Base-by-base conservation (phyloP, 2,888 invertebrate genomes). In the Junonia oenone region DNA sequence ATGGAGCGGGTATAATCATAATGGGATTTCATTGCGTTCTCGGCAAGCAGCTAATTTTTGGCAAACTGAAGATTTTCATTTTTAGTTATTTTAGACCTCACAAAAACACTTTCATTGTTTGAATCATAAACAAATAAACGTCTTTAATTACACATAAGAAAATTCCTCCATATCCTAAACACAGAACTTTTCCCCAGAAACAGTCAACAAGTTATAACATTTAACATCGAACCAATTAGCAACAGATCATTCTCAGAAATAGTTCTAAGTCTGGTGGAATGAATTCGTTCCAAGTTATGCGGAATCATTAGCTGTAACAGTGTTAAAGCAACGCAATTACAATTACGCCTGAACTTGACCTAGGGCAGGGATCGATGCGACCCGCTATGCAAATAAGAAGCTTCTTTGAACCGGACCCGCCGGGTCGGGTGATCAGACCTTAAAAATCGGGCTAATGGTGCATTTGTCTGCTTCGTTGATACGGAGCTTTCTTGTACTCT, bases 311-410 rank as follows among this genome's bases (percentile, higher is more conserved):
- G 72, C 67, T 68, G 65, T 81, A 84, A 83, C 79, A 69, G 69
- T 66, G 75, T 81, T 76, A 81, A 75, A 76, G 69, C 72, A 77
- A 83, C 78, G 80, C 78, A 86, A 89, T 87, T 82, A 85, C 75
- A 81, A 82, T 81, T 81, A 86, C 70, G 67, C 68, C 68, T 70
- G 87, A 83, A 84, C 89, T 90, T 90, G 89, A 90, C 89, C 89
- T 84, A 81, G 77, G 78, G 68, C 67, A 80, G 79, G 67, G 82
- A 83, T 80, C 83, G 82, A 78, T 79, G 76, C 76, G 66, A 68
- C 68, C 76, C 78, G 76, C 73, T 88, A 89, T 88, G 88, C 87
- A 83, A 90, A 89, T 88, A 82, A 76, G 82, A 77, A 72, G 68
- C 75, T 81, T 80, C 83, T 82, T 83, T 76, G 73, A 71, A 48